These are phyloP conservation scores for Dipodomys merriami DNA, from an alignment of 2,113 vertebrate species.

Conservation along the genomic window DNA sequence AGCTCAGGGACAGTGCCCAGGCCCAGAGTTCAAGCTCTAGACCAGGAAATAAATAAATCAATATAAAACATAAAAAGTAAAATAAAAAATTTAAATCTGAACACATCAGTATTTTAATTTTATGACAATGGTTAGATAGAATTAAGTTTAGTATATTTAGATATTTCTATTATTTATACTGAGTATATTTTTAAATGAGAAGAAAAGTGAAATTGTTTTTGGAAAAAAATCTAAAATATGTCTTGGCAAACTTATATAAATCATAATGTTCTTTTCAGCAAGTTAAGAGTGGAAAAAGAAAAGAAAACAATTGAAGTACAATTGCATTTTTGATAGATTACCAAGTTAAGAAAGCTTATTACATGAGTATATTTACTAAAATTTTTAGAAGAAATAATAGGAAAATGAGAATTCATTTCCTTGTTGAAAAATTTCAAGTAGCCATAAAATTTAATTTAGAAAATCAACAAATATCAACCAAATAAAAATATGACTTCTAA, in stretches of 20 bases:
- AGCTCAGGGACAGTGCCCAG: no score
- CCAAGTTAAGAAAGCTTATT: background rate
- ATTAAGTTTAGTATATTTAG: background rate
- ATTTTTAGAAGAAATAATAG: background rate
- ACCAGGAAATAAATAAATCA: no score
- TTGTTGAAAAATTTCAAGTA: conserved; percentile 12
- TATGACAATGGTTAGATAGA: background rate
- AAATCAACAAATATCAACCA: background rate
- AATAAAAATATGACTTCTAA: background rate
- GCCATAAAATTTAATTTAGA: background rate
- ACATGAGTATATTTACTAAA: background rate
- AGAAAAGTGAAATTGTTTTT: background rate
- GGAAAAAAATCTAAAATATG: background rate
- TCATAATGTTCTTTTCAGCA: background rate
- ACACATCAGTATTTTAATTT: background rate
- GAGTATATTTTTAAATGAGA: background rate
- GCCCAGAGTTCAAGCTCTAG: no score
- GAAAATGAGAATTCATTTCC: background rate
- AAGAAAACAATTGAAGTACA: background rate
- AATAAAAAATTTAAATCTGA: background rate
- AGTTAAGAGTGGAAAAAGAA: background rate
- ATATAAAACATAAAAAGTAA: background rate
- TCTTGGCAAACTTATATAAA: background rate
- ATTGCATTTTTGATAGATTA: background rate
- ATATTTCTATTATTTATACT: background rate